Percentiles rank a stretch among this genome's conserved stretches.
Evolutionary conservation across 1,140 invertebrate genomes (phyloP).

Genomic region (Caenorhabditis tropicalis): DNA sequence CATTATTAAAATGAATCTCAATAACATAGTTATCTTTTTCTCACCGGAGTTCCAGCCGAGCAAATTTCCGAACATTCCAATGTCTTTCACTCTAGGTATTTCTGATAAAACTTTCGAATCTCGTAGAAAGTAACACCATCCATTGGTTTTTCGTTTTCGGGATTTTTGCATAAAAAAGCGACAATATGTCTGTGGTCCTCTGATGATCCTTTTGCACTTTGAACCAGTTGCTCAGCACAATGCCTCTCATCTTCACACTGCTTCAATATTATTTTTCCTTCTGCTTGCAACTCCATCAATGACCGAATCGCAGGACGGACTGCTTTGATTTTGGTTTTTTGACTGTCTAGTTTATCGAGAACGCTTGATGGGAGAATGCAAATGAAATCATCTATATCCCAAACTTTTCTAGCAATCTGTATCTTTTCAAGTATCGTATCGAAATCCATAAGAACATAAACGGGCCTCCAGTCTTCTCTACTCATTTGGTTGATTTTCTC

Average conservation of each 20-base stretch:
- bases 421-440: not conserved
- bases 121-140: slow-evolving; percentile 21
- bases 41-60: not conserved
- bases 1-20: too few relatives aligned
- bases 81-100: not conserved
- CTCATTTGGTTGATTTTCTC: not conserved
- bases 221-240: not conserved
- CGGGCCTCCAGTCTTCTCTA: not conserved
- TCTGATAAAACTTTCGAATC: not conserved
- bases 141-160: not conserved
- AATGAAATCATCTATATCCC: slow-evolving; percentile 28
- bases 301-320: not conserved
- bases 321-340: not conserved
- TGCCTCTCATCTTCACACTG: not conserved
- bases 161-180: not conserved
- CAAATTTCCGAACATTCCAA: not conserved
- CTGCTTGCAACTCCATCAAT: not conserved
- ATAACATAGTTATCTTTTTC: not conserved
- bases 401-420: not conserved
- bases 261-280: slow-evolving; percentile 6
- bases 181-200: not conserved
- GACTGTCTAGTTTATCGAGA: not conserved
- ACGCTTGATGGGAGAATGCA: not conserved
- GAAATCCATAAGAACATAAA: slow-evolving; percentile 2
- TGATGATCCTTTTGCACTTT: not conserved